Evolutionary conservation across 2,113 vertebrate species (phyloP).

Genomic region (Typhlomys cinereus): DNA sequence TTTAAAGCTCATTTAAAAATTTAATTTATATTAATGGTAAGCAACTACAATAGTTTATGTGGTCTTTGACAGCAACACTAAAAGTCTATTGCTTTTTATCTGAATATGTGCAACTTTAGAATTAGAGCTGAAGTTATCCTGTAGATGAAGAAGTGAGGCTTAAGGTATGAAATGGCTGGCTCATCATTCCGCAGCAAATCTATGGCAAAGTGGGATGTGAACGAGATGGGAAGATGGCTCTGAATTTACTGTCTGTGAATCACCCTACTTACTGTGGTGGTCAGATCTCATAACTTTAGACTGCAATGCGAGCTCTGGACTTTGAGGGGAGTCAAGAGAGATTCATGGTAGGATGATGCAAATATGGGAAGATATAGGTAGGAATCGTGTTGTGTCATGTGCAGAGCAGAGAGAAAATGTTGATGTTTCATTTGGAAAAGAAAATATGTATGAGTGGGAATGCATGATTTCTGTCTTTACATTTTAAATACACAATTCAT

Average conservation of each 20-base stretch:
- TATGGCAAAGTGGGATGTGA: neutral
- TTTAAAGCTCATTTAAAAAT: slow-evolving; percentile 2
- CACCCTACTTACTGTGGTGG: neutral
- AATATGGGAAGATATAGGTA: no score
- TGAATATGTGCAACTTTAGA: neutral
- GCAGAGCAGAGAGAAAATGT: neutral
- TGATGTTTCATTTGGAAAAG: neutral
- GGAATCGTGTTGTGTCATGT: neutral
- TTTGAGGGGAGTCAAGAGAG: neutral
- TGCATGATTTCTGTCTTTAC: neutral
- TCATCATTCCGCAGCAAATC: neutral
- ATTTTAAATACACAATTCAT: neutral
- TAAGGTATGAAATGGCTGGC: neutral
- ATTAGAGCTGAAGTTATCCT: neutral
- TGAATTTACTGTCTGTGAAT: neutral
- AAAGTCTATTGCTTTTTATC: neutral
- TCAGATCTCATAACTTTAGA: neutral
- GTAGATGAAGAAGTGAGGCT: neutral
- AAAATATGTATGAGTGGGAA: neutral
- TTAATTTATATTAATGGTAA: neutral
- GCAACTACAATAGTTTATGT: neutral
- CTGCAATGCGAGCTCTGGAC: neutral
- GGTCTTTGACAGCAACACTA: neutral
- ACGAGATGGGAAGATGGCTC: neutral
- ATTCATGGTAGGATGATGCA: neutral